Conservation (phyloP, 2,888 invertebrate genomes). For the Ischnus inquisitorius region DNA sequence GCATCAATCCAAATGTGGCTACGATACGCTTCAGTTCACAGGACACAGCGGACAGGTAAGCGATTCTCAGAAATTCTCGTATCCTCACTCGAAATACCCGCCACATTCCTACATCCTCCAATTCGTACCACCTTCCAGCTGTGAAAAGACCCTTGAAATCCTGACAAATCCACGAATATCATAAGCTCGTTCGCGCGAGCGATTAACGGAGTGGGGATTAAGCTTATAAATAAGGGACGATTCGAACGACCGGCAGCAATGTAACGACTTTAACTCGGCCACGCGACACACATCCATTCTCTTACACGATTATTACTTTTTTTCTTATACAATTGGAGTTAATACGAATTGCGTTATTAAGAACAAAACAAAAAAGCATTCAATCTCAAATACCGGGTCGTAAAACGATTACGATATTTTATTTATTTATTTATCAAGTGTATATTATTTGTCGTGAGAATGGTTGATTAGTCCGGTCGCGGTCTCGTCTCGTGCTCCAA, state of each 20-base stretch:
- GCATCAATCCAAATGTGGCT: constrained; percentile 89
- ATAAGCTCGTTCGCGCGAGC: background rate
- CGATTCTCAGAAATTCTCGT: background rate
- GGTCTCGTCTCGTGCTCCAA: constrained; percentile 34
- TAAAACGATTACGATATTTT: constrained; percentile 55
- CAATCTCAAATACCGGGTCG: constrained; percentile 72
- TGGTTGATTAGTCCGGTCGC: constrained; percentile 2
- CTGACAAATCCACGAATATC: constrained; percentile 4
- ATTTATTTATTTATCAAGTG: constrained; percentile 62
- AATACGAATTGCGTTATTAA: constrained; percentile 38
- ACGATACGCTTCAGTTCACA: constrained; percentile 90
- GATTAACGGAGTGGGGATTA: constrained; percentile 72
- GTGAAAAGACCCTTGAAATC: constrained; percentile 43
- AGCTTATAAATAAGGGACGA: constrained; percentile 77
- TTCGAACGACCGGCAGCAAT: constrained; percentile 73
- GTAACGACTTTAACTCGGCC: constrained; percentile 74
- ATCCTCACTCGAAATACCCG: constrained; percentile 46
- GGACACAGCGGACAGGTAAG: constrained; percentile 90
- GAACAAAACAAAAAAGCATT: constrained; percentile 20
- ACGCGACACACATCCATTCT: constrained; percentile 56
- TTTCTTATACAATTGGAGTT: constrained; percentile 47
- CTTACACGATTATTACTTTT: background rate
- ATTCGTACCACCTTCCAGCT: constrained; percentile 53
- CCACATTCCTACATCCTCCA: constrained; percentile 20
- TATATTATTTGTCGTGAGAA: constrained; percentile 33